phyloP scores from a whole-genome alignment of 2,113 vertebrate genomes.

The Callipepla californica region DNA sequence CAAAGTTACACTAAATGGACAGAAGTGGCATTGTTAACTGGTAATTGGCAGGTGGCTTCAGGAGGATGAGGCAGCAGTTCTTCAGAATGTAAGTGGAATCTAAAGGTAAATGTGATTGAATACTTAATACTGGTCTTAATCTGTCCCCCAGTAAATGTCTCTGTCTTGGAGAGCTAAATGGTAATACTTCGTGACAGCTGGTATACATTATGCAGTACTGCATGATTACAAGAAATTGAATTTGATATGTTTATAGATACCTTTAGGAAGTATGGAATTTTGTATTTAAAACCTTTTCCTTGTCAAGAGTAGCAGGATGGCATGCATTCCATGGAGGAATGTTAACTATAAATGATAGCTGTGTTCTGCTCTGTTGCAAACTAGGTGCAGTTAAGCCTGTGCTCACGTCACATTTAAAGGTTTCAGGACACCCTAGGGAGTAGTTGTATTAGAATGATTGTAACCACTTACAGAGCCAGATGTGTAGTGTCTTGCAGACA shows the following conservation, averaged over 20 bases:
- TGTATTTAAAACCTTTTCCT: neutral
- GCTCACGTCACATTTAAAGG: neutral
- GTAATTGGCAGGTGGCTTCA: neutral
- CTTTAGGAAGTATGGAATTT: neutral
- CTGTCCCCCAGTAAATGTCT: neutral
- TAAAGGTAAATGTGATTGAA: accelerated
- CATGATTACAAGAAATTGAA: neutral
- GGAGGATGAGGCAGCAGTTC: neutral
- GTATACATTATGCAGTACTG: neutral
- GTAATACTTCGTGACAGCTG: neutral
- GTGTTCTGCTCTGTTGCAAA: neutral
- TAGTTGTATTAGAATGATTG: neutral
- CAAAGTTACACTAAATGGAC: neutral
- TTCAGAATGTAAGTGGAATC: neutral
- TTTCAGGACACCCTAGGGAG: neutral
- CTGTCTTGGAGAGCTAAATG: neutral
- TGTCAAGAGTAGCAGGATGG: neutral
- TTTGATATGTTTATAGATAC: neutral
- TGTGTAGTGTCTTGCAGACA: accelerated
- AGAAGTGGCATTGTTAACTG: neutral
- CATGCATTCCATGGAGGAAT: neutral
- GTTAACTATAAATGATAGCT: neutral
- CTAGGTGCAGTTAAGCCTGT: neutral
- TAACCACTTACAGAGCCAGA: neutral
- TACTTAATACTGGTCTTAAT: neutral